Evolutionary conservation across 2,888 invertebrate genomes (phyloP), one percentile per base, ranked within the genome.

Genomic region (Neoaliturus tenellus): DNA sequence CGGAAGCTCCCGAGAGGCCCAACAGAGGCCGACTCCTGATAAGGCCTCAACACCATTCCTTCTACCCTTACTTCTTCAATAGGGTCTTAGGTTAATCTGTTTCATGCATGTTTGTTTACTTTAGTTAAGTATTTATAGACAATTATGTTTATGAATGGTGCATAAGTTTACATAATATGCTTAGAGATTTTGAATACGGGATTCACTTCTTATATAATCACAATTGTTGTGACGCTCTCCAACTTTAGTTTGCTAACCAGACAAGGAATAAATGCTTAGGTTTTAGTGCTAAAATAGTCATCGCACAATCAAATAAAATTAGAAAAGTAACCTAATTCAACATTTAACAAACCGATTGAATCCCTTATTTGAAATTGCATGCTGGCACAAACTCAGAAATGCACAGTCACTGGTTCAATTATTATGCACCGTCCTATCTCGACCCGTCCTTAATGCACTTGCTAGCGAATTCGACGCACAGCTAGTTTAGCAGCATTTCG

Each of bases 21-120:
- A 92, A 92, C 87, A 88, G 92, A 75, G 91, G 92, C 81, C 89
- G 92, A 35, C 90, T 91, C 85, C 89, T 92, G 35, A 91, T 91
- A 23, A 90, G 91, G 85, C 91, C 92, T 8, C 91, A 92, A 85
- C 90, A 91, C 83, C 91, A 91, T 86, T 91, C 91, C n/a, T 92
- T 92, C 86, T 92, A 92, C 88, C 92, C 92, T 28, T 92, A 92
- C 86, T 92, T 92, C 86, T 91, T 92, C 87, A 92, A 92, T 88
- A 89, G 92, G 87, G 92, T 92, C 85, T 88, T 92, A 84, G 92
- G 92, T 85, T 92, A 86, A 87, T 83, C 80, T 75, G 33, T 75
- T 51, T 17, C 48, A 14, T 80, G 69, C 67, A 80, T 58, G 69
- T 44, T 48, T 3, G n/a, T 51, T 78, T 78, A 31, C 31, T 51